Conservation (phyloP, 1,140 invertebrate genomes). For the Bursaphelenchus mucronatus region DNA sequence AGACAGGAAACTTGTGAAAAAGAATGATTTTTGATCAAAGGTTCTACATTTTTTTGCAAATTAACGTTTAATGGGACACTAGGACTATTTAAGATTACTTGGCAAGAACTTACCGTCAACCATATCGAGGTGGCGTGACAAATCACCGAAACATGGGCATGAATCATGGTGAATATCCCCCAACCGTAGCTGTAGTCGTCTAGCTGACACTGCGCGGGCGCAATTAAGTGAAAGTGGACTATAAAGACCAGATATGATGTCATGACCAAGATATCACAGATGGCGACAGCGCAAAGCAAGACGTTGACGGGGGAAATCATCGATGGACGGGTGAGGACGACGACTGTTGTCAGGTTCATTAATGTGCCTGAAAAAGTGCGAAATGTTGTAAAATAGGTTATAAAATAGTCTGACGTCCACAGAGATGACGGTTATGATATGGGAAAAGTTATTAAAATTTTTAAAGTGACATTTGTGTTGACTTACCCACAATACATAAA, state of each 20-base stretch:
- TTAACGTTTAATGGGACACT: no score
- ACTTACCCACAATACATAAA: slow-evolving; percentile 77
- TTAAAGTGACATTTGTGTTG: background rate
- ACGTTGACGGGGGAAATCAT: slow-evolving; percentile 58
- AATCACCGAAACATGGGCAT: slow-evolving; percentile 55
- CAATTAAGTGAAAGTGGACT: slow-evolving; percentile 50
- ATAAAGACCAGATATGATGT: slow-evolving; percentile 53
- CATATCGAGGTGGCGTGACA: slow-evolving; percentile 58
- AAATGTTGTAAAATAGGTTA: background rate
- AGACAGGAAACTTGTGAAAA: no score
- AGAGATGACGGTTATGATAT: no score
- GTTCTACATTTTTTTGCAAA: no score
- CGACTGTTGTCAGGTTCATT: slow-evolving; percentile 82
- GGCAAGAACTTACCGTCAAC: slow-evolving; percentile 43
- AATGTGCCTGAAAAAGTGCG: slow-evolving; percentile 64
- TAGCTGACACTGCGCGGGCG: slow-evolving; percentile 38
- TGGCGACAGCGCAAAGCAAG: slow-evolving; percentile 54
- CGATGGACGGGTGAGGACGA: slow-evolving; percentile 73
- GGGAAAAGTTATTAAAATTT: no score
- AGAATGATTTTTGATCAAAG: no score
- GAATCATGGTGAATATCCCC: slow-evolving; percentile 54
- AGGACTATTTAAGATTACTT: background rate
- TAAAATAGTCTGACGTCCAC: no score
- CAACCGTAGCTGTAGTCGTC: slow-evolving; percentile 40
- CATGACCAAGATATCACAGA: slow-evolving; percentile 60